Percentiles rank a stretch among this genome's conserved stretches.
Evolutionary conservation across 2,888 invertebrate species (phyloP).

Genomic region (Trichogramma dendrolimi): DNA sequence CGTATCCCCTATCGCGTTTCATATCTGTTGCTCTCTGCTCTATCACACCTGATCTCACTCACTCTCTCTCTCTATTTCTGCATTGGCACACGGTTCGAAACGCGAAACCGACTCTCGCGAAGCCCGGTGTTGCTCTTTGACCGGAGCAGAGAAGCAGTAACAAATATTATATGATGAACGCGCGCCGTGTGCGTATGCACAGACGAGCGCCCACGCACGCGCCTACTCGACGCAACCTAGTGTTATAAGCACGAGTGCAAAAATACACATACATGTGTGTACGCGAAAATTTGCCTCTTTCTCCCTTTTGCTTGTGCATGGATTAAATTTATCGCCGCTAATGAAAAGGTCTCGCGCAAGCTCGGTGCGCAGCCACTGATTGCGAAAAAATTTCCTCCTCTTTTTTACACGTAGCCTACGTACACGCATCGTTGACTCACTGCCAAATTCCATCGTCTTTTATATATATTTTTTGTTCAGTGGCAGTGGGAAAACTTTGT

Average conservation of each 20-base stretch:
- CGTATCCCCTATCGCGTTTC: slow-evolving; percentile 34
- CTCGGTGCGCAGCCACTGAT: slow-evolving; percentile 12
- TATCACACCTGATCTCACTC: too few species aligned
- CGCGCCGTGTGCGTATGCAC: too few species aligned
- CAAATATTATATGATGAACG: too few species aligned
- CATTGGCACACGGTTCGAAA: neutral
- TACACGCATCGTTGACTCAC: too few species aligned
- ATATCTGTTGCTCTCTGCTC: slow-evolving; percentile 26
- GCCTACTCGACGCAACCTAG: too few species aligned
- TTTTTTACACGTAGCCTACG: neutral
- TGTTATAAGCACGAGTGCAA: too few species aligned
- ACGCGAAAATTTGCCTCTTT: slow-evolving; percentile 19
- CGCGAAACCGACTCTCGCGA: slow-evolving; percentile 5
- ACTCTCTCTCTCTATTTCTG: too few species aligned
- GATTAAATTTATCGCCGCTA: slow-evolving; percentile 21
- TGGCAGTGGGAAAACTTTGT: too few species aligned
- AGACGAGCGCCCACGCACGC: too few species aligned
- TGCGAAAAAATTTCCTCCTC: slow-evolving; percentile 17
- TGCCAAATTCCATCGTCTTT: too few species aligned
- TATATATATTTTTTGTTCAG: too few species aligned
- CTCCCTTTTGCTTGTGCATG: neutral
- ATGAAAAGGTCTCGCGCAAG: slow-evolving; percentile 13
- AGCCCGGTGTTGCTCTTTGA: neutral
- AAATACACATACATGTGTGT: neutral
- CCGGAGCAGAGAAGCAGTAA: too few species aligned